A percentile compares a stretch with the other conserved stretches of the same genome.
These are phyloP conservation scores for Himalopsyche kuldschensis DNA, from an alignment of 2,888 invertebrate genomes.

Conservation along the genomic window DNA sequence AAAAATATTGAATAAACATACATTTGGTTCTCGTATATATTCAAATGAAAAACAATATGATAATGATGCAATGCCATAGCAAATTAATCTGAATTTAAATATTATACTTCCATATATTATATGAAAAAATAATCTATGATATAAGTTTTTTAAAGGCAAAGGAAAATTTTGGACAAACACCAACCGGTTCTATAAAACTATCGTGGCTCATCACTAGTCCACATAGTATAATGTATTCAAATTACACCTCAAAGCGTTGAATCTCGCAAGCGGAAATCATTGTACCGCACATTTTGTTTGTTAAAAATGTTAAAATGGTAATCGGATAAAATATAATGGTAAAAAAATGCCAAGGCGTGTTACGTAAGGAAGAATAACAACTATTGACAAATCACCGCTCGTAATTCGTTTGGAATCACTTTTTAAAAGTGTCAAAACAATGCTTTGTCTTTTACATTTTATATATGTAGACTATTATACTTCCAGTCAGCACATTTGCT, in stretches of 20 bases:
- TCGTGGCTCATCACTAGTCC: not conserved
- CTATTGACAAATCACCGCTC: not conserved
- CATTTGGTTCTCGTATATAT: too few relatives aligned
- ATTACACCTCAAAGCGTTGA: conserved; percentile 10
- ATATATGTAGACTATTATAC: too few relatives aligned
- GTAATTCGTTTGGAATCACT: not conserved
- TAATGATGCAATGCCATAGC: too few relatives aligned
- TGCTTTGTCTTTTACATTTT: too few relatives aligned
- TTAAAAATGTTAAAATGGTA: not conserved
- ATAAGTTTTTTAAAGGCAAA: too few relatives aligned
- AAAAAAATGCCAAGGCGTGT: not conserved
- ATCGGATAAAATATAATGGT: not conserved
- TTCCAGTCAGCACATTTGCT: too few relatives aligned
- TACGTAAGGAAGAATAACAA: not conserved
- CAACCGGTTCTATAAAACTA: not conserved
- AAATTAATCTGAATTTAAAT: too few relatives aligned
- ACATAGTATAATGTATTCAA: conserved; percentile 31
- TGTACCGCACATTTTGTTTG: not conserved
- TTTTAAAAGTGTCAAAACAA: not conserved
- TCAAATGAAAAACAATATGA: too few relatives aligned
- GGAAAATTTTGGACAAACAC: too few relatives aligned
- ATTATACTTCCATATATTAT: too few relatives aligned
- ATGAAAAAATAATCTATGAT: too few relatives aligned
- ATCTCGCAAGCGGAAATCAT: conserved; percentile 1
- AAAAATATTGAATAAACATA: too few relatives aligned